Conservation (phyloP, 2,113 vertebrate species). For the Xiphophorus maculatus region DNA sequence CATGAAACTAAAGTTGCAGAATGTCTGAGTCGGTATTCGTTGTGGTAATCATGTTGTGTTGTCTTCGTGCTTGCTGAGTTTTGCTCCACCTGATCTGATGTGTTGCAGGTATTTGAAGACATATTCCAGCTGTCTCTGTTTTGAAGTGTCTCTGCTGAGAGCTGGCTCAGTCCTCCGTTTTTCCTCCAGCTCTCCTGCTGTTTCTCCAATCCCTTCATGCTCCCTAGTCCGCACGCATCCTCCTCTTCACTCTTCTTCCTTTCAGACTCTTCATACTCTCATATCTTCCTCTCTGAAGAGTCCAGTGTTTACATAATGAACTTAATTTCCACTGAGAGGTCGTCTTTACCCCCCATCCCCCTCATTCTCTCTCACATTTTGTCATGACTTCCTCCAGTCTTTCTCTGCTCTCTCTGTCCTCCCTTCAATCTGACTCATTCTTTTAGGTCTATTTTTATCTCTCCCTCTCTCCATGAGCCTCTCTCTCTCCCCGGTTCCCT, state of each 20-base stretch:
- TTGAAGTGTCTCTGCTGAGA: background rate
- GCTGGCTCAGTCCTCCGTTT: conserved; percentile 12
- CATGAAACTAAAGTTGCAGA: no score
- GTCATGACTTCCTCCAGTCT: conserved; percentile 47
- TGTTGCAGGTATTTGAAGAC: background rate
- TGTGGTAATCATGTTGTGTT: no score
- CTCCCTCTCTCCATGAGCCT: conserved; percentile 29
- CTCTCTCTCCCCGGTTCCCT: conserved; percentile 42
- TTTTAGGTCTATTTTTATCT: conserved; percentile 80
- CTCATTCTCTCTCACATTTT: conserved; percentile 22
- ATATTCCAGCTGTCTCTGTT: background rate
- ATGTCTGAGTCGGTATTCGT: no score
- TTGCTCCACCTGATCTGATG: background rate
- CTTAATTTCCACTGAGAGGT: conserved; percentile 70
- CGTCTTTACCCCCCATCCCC: conserved; percentile 22
- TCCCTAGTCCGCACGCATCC: conserved; percentile 13
- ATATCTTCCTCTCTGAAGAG: conserved; percentile 52
- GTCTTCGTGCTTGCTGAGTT: background rate
- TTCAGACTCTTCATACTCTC: conserved; percentile 31
- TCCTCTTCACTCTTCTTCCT: conserved; percentile 14
- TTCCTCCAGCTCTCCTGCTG: conserved; percentile 27
- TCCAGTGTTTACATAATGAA: conserved; percentile 72
- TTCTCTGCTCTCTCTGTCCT: conserved; percentile 47
- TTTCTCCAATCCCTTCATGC: conserved; percentile 30
- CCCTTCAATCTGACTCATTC: conserved; percentile 80